phyloP scores from a whole-genome alignment of 2,797 vertebrate genomes.

The Ctenosaura bakeri region DNA sequence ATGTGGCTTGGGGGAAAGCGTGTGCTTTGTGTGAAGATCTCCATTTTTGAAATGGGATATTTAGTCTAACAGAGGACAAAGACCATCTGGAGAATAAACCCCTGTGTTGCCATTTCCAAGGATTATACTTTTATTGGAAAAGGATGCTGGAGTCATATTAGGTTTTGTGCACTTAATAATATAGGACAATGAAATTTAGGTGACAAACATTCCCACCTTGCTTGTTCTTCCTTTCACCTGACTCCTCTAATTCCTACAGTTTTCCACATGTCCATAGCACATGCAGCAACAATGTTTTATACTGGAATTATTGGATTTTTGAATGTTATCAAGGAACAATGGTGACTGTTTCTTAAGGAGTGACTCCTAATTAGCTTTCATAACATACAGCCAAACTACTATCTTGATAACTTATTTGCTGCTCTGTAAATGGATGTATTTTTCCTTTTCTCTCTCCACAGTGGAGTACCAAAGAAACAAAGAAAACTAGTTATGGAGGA shows the following conservation, averaged over 20 bases:
- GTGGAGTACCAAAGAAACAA: not conserved
- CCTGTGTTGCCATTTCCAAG: slow-evolving; percentile 26
- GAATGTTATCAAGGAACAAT: no score
- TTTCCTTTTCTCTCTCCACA: not conserved
- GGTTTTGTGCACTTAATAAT: not conserved
- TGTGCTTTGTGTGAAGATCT: slow-evolving; percentile 20
- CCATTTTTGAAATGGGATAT: slow-evolving; percentile 21
- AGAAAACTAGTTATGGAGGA: not conserved
- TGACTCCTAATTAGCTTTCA: not conserved
- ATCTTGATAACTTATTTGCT: not conserved
- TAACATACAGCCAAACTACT: not conserved
- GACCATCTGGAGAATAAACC: slow-evolving; percentile 7
- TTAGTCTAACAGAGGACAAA: not conserved
- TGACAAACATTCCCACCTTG: not conserved
- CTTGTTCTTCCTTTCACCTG: not conserved
- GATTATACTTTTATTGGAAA: slow-evolving; percentile 17
- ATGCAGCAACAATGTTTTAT: slow-evolving; percentile 13
- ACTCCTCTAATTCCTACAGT: not conserved
- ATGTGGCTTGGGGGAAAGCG: slow-evolving; percentile 8
- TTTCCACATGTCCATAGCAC: not conserved
- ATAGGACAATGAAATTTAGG: not conserved
- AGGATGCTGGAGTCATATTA: not conserved
- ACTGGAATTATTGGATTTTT: not conserved
- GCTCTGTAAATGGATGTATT: not conserved
- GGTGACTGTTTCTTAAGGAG: no score